Base-by-base conservation (phyloP, 2,888 invertebrate genomes). In the Temnothorax unifasciatus region DNA sequence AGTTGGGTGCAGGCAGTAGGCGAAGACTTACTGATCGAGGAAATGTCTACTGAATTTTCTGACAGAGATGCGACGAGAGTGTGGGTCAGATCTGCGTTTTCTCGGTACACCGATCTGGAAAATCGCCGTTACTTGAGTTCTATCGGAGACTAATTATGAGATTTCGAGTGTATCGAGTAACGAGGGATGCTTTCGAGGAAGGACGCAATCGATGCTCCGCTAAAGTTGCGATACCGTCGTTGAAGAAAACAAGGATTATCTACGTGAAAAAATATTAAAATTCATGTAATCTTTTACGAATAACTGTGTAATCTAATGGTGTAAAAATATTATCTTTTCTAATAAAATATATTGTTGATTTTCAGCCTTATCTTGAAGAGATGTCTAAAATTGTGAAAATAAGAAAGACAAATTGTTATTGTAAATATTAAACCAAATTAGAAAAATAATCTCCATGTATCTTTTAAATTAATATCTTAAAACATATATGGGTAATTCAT, bases 1-100 rank as follows among this genome's bases (percentile, higher is more conserved):
- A n/a, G 38, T 34, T 50, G 59, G 69, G 13, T 6, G 52, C 21
- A n/a, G 21, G 25, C 15, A 25, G 57, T 85, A 87, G 82, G 61
- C 63, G 79, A 63, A 77, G 82, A 47, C 52, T 50, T 29, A 73
- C 77, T 68, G 82, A 86, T 86, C 68, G 77, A 25, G 41, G 68
- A 82, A 85, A 85, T 77, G 73, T 66, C 76, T 64, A 21, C 75
- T 81, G 88, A 88, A 89, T 88, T 90, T 89, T 86, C 57, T 88
- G 44, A 59, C 13, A 25, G 18, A 38, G n/a, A 34, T 18, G 25
- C 66, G 25, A 21, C 15, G 1, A 13, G 8, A 52, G 15, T 38
- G 44, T 18, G 34, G 34, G 18, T n/a, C 18, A 34, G 57, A 75
- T 15, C n/a, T 44, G 71, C 57, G 71, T 79, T 79, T 79, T 79